Base-by-base conservation (phyloP, 1,140 invertebrate genomes). In the Bradysia coprophila region DNA sequence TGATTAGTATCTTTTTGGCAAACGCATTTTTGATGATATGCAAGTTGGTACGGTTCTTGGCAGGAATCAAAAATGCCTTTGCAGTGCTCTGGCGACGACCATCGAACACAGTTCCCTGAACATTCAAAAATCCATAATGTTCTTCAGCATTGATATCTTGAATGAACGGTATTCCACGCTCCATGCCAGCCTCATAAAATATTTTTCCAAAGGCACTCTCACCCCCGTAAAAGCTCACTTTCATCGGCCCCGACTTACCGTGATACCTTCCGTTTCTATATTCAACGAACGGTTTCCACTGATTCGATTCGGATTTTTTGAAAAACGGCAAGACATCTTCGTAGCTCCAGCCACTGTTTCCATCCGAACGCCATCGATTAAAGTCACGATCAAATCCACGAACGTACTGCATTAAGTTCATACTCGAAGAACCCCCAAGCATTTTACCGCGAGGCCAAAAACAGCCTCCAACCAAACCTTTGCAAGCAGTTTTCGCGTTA, bases 161-260 rank as follows among this genome's bases (percentile, higher is more conserved):
- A 43, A 64, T 72, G 22, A 59, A 6, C 54, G 58, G 48, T 46
- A 5, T 61, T 59, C 4, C 28, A 20, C n/a, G 1, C 21, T 41
- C 40, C 5, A 11, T 19, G 18, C 3, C 18, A 20, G 2, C 40
- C 13, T 31, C 10, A 1, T 20, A 3, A 15, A 31, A 86, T 0
- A 80, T 72, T 3, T 75, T 65, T 0, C 76, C 78, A 19, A 85
- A 51, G 2, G 81, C 80, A 1, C 79, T 81, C 43, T 71, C 68
- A 80, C n/a, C n/a, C n/a, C 32, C 32, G 32, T 34, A 34, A 11
- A 34, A 34, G 18, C 18, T 16, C 5, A 34, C 13, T 5, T 34
- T 34, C 77, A 81, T 2, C 79, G 79, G 0, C 80, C 72, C 53
- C 83, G 81, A 59, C 82, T 77, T 0, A 85, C 78, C 0, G 81